Conservation (phyloP, 2,113 vertebrate species). For the Corythaixoides concolor region DNA sequence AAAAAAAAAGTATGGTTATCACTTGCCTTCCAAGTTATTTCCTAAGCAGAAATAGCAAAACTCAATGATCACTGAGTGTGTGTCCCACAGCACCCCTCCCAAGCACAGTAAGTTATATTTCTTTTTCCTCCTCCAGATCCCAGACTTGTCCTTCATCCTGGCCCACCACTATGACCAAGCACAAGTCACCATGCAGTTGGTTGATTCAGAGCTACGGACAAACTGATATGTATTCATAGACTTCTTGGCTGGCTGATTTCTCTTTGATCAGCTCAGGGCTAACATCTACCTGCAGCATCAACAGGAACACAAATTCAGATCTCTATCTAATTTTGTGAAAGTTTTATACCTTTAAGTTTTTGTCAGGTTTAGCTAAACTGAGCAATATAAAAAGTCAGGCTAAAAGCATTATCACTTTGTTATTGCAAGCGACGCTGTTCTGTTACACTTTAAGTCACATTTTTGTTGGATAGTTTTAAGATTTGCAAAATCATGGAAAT, state of each 20-base stretch:
- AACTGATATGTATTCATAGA: background rate
- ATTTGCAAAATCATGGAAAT: background rate
- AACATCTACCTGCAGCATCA: background rate
- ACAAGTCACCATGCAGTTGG: background rate
- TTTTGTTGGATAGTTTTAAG: background rate
- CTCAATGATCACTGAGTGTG: background rate
- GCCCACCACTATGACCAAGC: background rate
- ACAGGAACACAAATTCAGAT: background rate
- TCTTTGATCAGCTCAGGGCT: background rate
- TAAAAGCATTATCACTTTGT: background rate
- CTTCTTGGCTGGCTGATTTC: background rate
- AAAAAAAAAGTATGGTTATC: fast-evolving
- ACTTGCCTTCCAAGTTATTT: background rate
- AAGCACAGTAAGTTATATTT: background rate
- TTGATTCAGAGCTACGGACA: background rate
- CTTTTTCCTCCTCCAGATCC: background rate
- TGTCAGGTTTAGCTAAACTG: background rate
- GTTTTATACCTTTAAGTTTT: background rate
- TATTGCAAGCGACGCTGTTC: background rate
- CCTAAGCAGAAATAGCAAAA: background rate
- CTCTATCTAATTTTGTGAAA: background rate
- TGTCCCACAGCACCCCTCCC: background rate
- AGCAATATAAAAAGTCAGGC: background rate
- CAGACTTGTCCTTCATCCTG: background rate
- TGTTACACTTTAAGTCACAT: background rate